Evolutionary conservation across 2,113 vertebrate genomes (phyloP).

Genomic region (Chamaetylas fuelleborni): DNA sequence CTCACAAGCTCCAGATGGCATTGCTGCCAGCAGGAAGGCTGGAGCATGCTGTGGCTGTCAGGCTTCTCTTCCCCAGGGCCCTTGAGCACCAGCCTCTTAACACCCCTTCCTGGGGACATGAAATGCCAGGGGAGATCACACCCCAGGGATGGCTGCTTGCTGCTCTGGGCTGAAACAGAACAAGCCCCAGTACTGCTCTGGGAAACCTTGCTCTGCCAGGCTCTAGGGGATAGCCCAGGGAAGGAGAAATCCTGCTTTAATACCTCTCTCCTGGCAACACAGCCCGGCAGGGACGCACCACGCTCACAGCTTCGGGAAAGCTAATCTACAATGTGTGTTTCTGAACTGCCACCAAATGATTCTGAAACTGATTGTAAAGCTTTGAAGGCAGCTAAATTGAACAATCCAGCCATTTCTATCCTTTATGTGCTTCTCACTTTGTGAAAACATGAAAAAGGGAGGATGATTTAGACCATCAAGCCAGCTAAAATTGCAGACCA

Average conservation of each 20-base stretch:
- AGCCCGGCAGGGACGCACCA: neutral
- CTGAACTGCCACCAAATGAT: constrained; percentile 58
- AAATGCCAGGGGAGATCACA: neutral
- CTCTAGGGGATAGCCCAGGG: constrained; percentile 5
- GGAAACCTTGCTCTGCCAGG: neutral
- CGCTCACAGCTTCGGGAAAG: neutral
- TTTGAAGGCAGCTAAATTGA: constrained; percentile 66
- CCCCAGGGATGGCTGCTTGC: neutral
- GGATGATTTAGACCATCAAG: constrained; percentile 58
- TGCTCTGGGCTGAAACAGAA: neutral
- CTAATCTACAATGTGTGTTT: constrained; percentile 58
- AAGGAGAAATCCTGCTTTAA: constrained; percentile 30
- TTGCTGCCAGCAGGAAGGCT: neutral
- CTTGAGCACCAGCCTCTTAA: neutral
- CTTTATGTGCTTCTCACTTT: constrained; percentile 59
- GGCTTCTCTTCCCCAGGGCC: neutral
- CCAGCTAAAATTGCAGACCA: constrained; percentile 54
- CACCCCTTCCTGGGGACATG: neutral
- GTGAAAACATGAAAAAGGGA: constrained; percentile 68
- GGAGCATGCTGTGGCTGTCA: neutral
- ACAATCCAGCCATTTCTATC: constrained; percentile 54
- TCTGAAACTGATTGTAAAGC: constrained; percentile 65
- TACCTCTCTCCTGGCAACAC: neutral
- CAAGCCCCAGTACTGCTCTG: rapidly evolving
- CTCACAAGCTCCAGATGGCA: neutral